Evolutionary conservation across 1,140 invertebrate genomes (phyloP).

Genomic region (Rhizoglyphus robini): DNA sequence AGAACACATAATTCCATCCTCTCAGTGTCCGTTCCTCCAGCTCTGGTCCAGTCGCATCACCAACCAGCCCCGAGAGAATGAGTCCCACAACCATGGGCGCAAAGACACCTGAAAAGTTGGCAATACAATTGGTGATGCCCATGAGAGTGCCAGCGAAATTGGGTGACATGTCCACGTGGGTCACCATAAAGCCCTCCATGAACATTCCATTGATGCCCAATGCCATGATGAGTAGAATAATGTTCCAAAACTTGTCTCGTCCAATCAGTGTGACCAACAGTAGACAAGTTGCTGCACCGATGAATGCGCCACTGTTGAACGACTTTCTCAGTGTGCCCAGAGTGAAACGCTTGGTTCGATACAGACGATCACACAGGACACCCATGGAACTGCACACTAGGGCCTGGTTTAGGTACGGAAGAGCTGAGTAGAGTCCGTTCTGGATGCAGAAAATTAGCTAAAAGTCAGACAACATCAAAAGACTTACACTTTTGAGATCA

Average conservation of each 20-base stretch:
- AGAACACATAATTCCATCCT: constrained; percentile 74
- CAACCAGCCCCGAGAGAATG: not conserved
- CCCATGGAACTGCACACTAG: constrained; percentile 37
- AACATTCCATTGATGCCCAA: constrained; percentile 23
- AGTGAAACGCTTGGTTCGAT: constrained; percentile 20
- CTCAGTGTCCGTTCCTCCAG: constrained; percentile 47
- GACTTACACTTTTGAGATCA: constrained; percentile 62
- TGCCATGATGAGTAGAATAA: constrained; percentile 13
- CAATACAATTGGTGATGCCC: constrained; percentile 31
- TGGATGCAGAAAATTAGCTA: constrained; percentile 29
- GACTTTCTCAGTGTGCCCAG: constrained; percentile 24
- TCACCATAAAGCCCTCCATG: constrained; percentile 23
- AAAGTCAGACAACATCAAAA: not conserved
- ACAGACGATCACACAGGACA: constrained; percentile 37
- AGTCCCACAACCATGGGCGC: constrained; percentile 27
- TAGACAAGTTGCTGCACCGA: constrained; percentile 52
- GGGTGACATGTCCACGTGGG: no score
- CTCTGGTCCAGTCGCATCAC: not conserved
- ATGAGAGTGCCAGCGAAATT: no score
- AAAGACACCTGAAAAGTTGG: constrained; percentile 29
- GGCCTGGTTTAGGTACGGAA: constrained; percentile 44
- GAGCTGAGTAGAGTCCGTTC: constrained; percentile 43
- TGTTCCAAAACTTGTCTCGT: constrained; percentile 30
- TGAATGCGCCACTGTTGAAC: constrained; percentile 33
- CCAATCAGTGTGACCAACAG: constrained; percentile 52